Base-by-base conservation (phyloP, 1,140 invertebrate genomes). In the Temnothorax longispinosus region DNA sequence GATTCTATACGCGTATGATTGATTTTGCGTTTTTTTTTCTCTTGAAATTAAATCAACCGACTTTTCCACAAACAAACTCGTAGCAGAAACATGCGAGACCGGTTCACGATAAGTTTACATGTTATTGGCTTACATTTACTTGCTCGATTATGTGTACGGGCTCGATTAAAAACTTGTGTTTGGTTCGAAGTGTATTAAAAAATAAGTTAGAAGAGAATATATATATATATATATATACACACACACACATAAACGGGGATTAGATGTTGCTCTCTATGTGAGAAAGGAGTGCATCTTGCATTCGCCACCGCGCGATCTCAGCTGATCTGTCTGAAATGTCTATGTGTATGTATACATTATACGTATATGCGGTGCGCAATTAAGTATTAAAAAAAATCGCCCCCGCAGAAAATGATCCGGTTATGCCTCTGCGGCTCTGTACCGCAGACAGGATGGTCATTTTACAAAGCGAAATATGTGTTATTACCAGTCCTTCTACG, bases 231-330 rank as follows among this genome's bases (percentile, higher is more conserved):
- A 27, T 1, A 27, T 1, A 27, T 1, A 27, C 27, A 27, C 27
- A 27, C 27, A 27, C 27, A 27, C 27, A 89, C 27, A 82, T 86
- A 87, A 89, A 90, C 1, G 13, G 32, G 50, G 85, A 89, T 86
- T 84, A 32, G 78, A 82, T 87, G 50, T 86, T 87, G 8, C n/a
- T 15, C 18, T 52, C 27, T 78, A 18, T 54, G 32, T 69, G 4
- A 15, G 44, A 76, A 64, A 76, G 6, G 47, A 60, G n/a, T 50
- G 35, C 32, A 62, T 50, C 50, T 67, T 27, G 13, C n/a, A 0
- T 35, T 71, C 6, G 13, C 3, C 3, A 78, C 13, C 32, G 21
- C 15, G 18, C n/a, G 4, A 67, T 38, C 27, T 71, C 62, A 71
- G 21, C 13, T 81, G 21, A 82, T 82, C 27, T 44, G 15, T 58